Base-by-base conservation (phyloP, 2,113 vertebrate species). In the Archilochus colubris region DNA sequence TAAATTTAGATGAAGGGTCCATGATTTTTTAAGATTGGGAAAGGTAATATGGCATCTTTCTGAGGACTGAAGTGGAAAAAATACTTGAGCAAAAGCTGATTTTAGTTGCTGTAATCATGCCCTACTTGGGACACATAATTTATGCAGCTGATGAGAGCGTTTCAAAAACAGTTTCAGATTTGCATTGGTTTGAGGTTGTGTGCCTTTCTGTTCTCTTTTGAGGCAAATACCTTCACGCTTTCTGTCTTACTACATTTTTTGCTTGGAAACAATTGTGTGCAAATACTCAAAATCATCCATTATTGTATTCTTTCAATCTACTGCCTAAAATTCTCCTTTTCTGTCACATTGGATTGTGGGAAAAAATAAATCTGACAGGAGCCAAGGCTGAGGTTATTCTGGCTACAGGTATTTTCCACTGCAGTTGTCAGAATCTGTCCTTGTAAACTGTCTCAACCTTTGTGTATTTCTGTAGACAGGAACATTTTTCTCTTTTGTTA, bases 221-320 rank as follows among this genome's bases (percentile, higher is more conserved):
- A 75, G 23, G 23, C 17, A 82, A 89, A 31, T 40, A 12, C 27
- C 4, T 2, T 28, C 57, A 54, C 0, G 0, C 1, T 3, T 75
- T 50, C 16, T 75, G 10, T 72, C 30, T 25, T 10, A 2, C 15
- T 69, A 4, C 12, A 5, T 46, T 50, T 74, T 89, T 28, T 58
- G 6, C 33, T 77, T 63, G 36, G 30, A 78, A 75, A 50, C 10
- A 7, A 6, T 38, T 62, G 2, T n/a, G 19, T 51, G 8, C 9
- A n/a, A 19, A 24, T 20, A 22, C 13, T 73, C 14, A 74, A 61
- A 70, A 50, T 3, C 15, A 16, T 38, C 38, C 2, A 2, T 2
- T 54, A n/a, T 22, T 38, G 12, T 62, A 44, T 68, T 69, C 6
- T 74, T 93, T 69, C 15, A 86, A 63, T 77, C 74, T 38, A 8